Evolutionary conservation across 2,113 vertebrate species (phyloP), one percentile per base, ranked within the genome.

Genomic region (Elanus axillaris): DNA sequence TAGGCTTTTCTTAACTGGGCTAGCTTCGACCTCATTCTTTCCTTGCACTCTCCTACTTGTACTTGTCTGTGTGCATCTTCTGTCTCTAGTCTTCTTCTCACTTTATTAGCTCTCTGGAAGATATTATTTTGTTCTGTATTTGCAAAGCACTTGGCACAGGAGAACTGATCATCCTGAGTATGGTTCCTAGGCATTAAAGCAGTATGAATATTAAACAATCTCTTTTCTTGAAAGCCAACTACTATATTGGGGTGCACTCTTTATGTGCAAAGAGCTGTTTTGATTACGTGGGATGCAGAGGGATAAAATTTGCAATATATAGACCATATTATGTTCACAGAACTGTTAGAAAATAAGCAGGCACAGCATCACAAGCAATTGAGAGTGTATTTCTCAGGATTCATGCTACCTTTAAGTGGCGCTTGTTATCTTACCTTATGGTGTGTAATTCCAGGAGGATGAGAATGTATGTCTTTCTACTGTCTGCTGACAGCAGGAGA

Each of bases 401-500:
- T 87, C 58, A 52, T 62, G 43, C 53, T 74, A 56, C 66, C 21
- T 76, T 81, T 68, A 73, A 92, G 53, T 52, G 38, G 45, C 64
- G 69, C 40, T 94, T 64, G 15, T 74, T 92, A 92, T 74, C 72
- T 90, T 86, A 82, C 68, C 69, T 77, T 55, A 31, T 0, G 22
- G 53, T 9, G 0, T 58, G 38, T 64, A 94, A 87, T 91, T 93
- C 77, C 95, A 91, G 45, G 38, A 90, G 50, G 40, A 87, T 42
- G 69, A 87, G 66, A 93, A 94, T 73, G 31, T 88, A 79, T 91
- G 79, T 88, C 89, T 96, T 82, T 47, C 62, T 86, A 76, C 84
- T 62, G 32, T 86, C 77, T 89, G 71, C 87, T 93, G 89, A 94
- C 91, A 95, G 93, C 62, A 89, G 89, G 94, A 96, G 89, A 94